Conservation (phyloP, 2,113 vertebrate genomes). For the Lycocorax pyrrhopterus region DNA sequence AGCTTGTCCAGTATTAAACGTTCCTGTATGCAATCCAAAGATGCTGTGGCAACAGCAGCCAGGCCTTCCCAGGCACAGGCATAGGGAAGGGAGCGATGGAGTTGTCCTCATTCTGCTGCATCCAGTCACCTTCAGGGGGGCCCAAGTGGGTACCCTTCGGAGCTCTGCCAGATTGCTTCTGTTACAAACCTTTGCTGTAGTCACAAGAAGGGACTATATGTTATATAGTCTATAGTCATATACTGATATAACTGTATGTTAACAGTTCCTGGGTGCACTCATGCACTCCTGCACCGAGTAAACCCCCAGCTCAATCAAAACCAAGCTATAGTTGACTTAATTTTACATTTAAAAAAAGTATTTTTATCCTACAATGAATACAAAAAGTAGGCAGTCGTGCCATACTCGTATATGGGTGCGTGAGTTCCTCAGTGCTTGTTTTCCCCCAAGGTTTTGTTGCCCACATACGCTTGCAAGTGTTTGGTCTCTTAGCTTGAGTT, state of each 20-base stretch:
- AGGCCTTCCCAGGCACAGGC: not conserved
- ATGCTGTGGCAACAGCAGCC: not conserved
- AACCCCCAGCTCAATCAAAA: not conserved
- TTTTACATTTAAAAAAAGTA: not conserved
- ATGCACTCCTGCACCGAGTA: rapidly evolving
- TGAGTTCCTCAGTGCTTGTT: not conserved
- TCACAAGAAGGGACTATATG: not conserved
- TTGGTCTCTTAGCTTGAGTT: not conserved
- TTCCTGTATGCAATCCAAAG: not conserved
- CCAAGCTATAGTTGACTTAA: not conserved
- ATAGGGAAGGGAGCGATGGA: rapidly evolving
- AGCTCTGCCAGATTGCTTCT: not conserved
- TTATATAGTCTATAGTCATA: not conserved
- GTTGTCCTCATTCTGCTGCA: not conserved
- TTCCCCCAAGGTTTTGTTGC: not conserved
- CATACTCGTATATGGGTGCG: not conserved
- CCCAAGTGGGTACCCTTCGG: not conserved
- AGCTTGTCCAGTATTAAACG: not conserved
- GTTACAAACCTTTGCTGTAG: not conserved
- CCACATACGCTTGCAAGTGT: not conserved
- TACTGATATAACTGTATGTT: not conserved
- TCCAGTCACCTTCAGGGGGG: not conserved
- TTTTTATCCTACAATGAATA: not conserved
- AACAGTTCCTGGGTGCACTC: not conserved
- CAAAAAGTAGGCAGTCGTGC: not conserved